Evolutionary conservation across 2,888 invertebrate species (phyloP), one percentile per base, ranked within the genome.

Genomic region (Oxystoma pomonae): DNA sequence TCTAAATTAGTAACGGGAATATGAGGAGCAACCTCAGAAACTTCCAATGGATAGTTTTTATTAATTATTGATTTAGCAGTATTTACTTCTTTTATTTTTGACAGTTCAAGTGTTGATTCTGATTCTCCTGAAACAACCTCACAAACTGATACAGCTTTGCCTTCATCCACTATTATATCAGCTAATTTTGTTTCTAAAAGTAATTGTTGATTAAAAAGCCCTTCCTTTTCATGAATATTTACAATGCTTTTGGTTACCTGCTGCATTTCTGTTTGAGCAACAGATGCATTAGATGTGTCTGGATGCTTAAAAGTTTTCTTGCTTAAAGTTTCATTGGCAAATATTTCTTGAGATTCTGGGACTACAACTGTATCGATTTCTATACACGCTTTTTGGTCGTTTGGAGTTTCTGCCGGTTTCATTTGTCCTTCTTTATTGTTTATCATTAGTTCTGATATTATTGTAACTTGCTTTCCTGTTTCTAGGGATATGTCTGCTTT

Each of bases 51-150:
- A 70, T 81, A 80, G 66, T 81, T 81, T 1, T 81, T 77, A 16
- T 76, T 72, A 62, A 82, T 75, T 68, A 76, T 74, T 9, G 75
- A 60, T 57, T 71, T 68, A 5, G 81, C 81, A 62, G 67, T 72
- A 61, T 69, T 73, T 16, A 68, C 69, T 63, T 74, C 73, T 9
- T 78, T 79, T 68, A 72, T 70, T 16, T 72, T 69, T 17, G 75
- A 65, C 35, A 75, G 75, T 60, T 77, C 75, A 18, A 84, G 76
- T 1, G 73, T 64, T 60, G 75, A 74, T 73, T 83, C 83, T 62
- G 74, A 77, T 74, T 86, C 86, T 69, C 83, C 83, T 18, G 80
- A 69, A 64, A 81, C 76, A 21, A 83, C 77, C 77, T 86, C 84
- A 52, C 78, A 82, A 1, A 84, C 74, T 0, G 78, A 76, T n/a